Percentiles rank a stretch among this genome's conserved stretches.
phyloP scores from a whole-genome alignment of 2,797 vertebrate species.

The Helarctos malayanus region DNA sequence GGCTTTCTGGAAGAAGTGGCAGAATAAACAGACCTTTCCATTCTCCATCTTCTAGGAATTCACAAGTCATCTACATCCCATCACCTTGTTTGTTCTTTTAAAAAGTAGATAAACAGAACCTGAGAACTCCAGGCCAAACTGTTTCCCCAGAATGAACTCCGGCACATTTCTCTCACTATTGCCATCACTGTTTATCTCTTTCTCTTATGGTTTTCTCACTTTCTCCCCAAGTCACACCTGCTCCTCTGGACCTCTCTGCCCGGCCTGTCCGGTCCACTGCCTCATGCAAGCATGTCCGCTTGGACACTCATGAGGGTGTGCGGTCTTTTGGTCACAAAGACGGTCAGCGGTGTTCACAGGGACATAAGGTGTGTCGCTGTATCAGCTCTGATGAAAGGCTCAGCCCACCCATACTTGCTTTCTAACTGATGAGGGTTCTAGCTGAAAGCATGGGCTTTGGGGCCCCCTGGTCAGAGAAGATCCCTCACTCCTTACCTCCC shows the following conservation, averaged over 20 bases:
- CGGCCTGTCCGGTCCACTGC: background rate
- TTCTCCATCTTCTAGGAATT: background rate
- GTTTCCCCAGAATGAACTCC: background rate
- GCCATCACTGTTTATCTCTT: background rate
- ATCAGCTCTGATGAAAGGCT: background rate
- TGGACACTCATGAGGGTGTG: background rate
- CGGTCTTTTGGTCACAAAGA: background rate
- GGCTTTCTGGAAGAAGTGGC: background rate
- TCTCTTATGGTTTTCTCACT: background rate
- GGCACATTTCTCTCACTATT: background rate
- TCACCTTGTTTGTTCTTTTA: background rate
- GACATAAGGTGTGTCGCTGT: rapidly evolving
- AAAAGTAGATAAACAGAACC: background rate
- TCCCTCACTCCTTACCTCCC: background rate
- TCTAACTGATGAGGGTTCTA: background rate
- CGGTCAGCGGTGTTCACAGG: background rate
- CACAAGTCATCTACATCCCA: background rate
- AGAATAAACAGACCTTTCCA: background rate
- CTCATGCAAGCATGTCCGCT: background rate
- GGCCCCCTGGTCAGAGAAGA: background rate
- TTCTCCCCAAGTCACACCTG: background rate
- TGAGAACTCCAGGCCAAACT: background rate
- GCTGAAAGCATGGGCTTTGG: background rate
- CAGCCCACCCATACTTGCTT: background rate
- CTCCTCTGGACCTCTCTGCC: background rate